Evolutionary conservation across 2,113 vertebrate species (phyloP).

Genomic region (Brienomyrus brachyistius): DNA sequence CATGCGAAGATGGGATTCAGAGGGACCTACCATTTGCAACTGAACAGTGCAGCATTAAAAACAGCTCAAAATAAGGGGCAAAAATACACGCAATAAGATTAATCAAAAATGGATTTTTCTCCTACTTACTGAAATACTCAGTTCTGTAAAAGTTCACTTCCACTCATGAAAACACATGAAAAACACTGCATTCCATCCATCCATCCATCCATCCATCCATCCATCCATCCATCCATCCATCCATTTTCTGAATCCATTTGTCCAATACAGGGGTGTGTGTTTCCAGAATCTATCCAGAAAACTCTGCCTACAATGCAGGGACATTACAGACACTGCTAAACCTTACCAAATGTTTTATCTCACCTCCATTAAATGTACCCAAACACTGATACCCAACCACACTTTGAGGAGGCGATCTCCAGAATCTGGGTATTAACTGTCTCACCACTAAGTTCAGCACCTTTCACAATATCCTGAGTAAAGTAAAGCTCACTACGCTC

Average conservation of each 20-base stretch:
- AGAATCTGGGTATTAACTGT: no score
- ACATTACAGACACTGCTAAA: neutral
- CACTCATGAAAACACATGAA: no score
- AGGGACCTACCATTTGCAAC: neutral
- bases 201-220: no score
- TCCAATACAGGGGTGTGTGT: neutral
- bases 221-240: no score
- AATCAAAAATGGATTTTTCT: no score
- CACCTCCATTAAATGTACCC: neutral
- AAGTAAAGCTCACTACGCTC: no score
- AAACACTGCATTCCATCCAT: no score
- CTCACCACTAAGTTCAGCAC: no score
- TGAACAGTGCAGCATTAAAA: neutral
- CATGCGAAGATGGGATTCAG: neutral
- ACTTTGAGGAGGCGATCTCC: no score
- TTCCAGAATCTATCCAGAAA: neutral
- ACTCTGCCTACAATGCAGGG: neutral
- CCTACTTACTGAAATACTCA: no score
- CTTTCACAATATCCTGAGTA: no score
- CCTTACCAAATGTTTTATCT: neutral
- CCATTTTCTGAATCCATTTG: neutral
- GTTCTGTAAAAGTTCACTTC: no score
- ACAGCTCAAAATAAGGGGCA: neutral
- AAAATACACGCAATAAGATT: neutral
- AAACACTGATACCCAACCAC: neutral